Base-by-base conservation (phyloP, 2,797 vertebrate genomes). In the Pogonophryne albipinna region DNA sequence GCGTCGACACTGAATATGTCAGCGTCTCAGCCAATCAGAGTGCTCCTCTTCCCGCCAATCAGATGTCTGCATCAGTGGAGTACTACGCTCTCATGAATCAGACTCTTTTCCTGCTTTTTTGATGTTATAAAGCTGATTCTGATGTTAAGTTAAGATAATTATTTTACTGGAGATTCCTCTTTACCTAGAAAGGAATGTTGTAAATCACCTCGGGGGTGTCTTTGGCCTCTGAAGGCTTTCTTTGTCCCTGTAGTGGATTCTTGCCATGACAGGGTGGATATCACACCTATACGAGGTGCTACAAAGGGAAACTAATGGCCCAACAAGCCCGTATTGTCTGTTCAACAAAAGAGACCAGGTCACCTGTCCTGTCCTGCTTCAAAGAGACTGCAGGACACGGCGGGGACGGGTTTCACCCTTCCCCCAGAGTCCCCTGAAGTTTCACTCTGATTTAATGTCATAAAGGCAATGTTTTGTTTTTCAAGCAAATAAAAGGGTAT, bases 241-340 rank as follows among this genome's bases (percentile, higher is more conserved):
- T 72, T 78, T 74, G 20, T 61, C 66, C 63, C 55, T 13, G 46
- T 27, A 7, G 64, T 64, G 78, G 67, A 66, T 71, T 66, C 45
- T 46, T 59, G 67, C 58, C 19, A 61, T 69, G 84, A 74, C 87
- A 78, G 82, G 86, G 82, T 78, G 89, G 85, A 74, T 79, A 84
- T 93, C 90, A 90, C 92, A 94, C 92, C 88, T 92, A 83, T 76
- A 83, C 55, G 73, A 89, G 86, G 67, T 59, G 16, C 89, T 87
- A 91, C 91, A 94, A 93, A 92, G 93, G 82, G 55, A 84, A 84
- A 76, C 90, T 91, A 94, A 94, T 91, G 80, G 82, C 69, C 61
- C 66, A 67, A 92, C 92, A 90, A 71, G 87, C 55, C 63, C 7
- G 53, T 56, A 84, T 95, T 94, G 92, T 95, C 76, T 87, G 82